These are phyloP conservation scores for Heliconius sara DNA, from an alignment of 2,888 invertebrate species.

Conservation along the genomic window DNA sequence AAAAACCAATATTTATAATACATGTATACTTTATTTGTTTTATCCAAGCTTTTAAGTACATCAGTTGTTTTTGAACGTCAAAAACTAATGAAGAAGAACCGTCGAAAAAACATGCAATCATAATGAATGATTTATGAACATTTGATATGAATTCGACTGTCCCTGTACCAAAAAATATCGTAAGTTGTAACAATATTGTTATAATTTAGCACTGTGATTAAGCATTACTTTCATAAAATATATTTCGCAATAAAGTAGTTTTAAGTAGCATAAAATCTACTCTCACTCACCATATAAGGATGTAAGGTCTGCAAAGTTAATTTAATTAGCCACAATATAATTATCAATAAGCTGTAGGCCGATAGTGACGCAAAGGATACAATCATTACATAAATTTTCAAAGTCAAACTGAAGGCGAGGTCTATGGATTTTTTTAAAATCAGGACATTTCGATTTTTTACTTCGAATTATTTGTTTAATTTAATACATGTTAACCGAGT, in stretches of 20 bases:
- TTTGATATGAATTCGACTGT: background rate
- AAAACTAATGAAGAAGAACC: too few relatives aligned
- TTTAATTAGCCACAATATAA: conserved; percentile 24
- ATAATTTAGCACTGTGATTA: background rate
- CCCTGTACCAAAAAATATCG: background rate
- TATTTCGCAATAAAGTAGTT: conserved; percentile 15
- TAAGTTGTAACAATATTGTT: background rate
- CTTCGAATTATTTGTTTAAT: too few relatives aligned
- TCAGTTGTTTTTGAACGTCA: too few relatives aligned
- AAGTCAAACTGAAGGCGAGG: conserved; percentile 27
- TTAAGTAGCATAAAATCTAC: conserved; percentile 23
- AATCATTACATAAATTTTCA: conserved; percentile 39
- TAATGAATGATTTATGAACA: background rate
- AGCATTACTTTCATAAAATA: background rate
- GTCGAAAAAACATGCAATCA: too few relatives aligned
- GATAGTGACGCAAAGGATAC: conserved; percentile 42
- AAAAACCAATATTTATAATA: too few relatives aligned
- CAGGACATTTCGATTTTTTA: background rate
- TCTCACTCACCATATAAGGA: conserved; percentile 25
- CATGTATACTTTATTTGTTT: too few relatives aligned
- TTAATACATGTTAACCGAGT: too few relatives aligned
- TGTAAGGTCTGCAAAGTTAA: conserved; percentile 37
- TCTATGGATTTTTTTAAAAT: background rate
- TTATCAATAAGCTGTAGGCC: conserved; percentile 38
- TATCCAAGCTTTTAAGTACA: too few relatives aligned